Base-by-base conservation (phyloP, 2,888 invertebrate genomes). In the Chymomyza amoena region DNA sequence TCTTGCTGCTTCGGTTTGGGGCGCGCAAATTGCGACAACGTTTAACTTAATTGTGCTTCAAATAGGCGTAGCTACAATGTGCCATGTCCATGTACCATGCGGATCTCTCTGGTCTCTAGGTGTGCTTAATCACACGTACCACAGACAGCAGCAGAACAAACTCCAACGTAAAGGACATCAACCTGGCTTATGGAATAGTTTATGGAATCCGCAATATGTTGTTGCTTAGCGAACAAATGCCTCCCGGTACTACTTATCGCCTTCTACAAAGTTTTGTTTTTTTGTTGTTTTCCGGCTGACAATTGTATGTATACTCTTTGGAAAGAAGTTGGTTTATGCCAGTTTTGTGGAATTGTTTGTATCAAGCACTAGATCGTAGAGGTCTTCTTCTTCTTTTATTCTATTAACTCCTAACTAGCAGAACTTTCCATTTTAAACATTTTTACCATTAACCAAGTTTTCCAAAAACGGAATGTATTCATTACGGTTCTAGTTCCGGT, bases 21-120 rank as follows among this genome's bases (percentile, higher is more conserved):
- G 75, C 73, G 86, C 86, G 80, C 74, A 84, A 81, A 84, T 84
- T 82, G 84, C 88, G 87, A 80, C 86, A 87, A 87, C 89, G 88
- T 87, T 87, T 87, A 89, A 87, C 87, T 87, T 89, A 87, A 89
- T 87, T 89, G 84, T 77, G 77, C 79, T 80, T 76, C 79, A 87
- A 87, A 89, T 89, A 87, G 89, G 87, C 87, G 87, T 87, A 80
- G 72, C 80, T 75, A 73, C 78, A 80, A 69, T 68, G 68, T 68
- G 80, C 73, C 80, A 85, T 81, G 82, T 73, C 75, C 86, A 77
- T 61, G 73, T 72, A 61, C 65, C 70, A 73, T n/a, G n/a, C 69
- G 66, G 72, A 32, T 32, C 32, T 32, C 32, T 32, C 32, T 68
- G 69, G 70, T 45, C 39, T 45, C 13, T 13, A 45, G 39, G 13